Percentiles rank a stretch among this genome's conserved stretches.
Evolutionary conservation across 1,140 invertebrate genomes (phyloP).

Genomic region (Drosophila watanabei): DNA sequence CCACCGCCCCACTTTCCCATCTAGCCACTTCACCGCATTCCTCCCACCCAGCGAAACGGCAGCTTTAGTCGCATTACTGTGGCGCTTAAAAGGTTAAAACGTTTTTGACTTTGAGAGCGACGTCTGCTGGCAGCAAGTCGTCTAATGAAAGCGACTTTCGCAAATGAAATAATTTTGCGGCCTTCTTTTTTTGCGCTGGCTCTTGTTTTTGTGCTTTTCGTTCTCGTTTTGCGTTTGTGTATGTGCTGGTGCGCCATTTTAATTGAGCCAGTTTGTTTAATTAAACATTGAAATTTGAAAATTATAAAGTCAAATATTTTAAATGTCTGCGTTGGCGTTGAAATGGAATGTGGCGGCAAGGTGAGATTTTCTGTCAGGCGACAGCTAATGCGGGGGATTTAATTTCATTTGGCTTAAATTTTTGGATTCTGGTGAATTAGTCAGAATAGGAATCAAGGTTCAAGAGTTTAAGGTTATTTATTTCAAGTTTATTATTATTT

Average conservation of each 20-base stretch:
- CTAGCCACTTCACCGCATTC: neutral
- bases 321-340: conserved; percentile 16
- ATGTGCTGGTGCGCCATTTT: conserved; percentile 35
- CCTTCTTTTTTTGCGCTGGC: conserved; percentile 19
- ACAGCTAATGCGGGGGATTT: neutral
- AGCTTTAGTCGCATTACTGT: conserved; percentile 77
- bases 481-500: neutral
- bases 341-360: conserved; percentile 26
- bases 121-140: conserved; percentile 62
- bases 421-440: neutral
- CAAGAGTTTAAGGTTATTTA: neutral
- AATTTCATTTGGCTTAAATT: conserved; percentile 1
- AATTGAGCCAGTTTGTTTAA: conserved; percentile 69
- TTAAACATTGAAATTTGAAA: conserved; percentile 63
- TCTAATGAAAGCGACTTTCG: conserved; percentile 65
- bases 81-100: conserved; percentile 81
- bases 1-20: conserved; percentile 11
- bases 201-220: conserved; percentile 12
- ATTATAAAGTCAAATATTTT: conserved; percentile 66
- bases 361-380: conserved; percentile 14
- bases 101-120: conserved; percentile 73
- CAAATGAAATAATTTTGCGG: conserved; percentile 66
- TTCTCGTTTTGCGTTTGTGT: conserved; percentile 10
- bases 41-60: conserved; percentile 29
- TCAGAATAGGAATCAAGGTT: neutral